Percentiles rank a stretch among this genome's conserved stretches.
phyloP scores from a whole-genome alignment of 2,113 vertebrate species.

The Fulmarus glacialis region DNA sequence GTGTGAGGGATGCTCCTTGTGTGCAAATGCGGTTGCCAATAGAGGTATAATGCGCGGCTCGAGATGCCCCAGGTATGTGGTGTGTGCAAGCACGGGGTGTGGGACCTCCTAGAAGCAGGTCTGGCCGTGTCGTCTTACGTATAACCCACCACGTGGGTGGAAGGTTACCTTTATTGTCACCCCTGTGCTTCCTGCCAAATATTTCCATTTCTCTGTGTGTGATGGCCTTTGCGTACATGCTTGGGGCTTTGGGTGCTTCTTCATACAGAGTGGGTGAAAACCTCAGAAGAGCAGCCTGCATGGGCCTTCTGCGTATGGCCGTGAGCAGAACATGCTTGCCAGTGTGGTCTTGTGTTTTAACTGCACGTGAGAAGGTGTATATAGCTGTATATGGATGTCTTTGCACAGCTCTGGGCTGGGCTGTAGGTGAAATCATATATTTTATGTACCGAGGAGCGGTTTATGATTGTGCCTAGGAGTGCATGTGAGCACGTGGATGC shows the following conservation, averaged over 20 bases:
- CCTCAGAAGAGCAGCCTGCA: not conserved
- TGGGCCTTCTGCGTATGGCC: not conserved
- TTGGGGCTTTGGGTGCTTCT: not conserved
- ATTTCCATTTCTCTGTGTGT: not conserved
- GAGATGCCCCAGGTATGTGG: not conserved
- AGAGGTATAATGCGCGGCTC: accelerated
- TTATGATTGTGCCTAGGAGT: not conserved
- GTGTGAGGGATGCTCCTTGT: not conserved
- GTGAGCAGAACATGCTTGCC: too few species aligned
- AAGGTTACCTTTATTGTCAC: not conserved
- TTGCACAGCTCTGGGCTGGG: not conserved
- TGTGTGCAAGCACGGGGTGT: not conserved
- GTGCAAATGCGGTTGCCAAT: not conserved
- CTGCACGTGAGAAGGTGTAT: not conserved
- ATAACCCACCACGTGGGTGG: not conserved
- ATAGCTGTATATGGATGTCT: not conserved
- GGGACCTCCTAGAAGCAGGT: not conserved
- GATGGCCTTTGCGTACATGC: not conserved
- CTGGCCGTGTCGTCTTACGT: accelerated
- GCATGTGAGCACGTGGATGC: not conserved
- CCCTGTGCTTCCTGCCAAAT: not conserved
- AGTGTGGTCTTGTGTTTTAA: not conserved
- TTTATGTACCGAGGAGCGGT: not conserved
- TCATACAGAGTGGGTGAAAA: not conserved
- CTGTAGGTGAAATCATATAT: not conserved